Evolutionary conservation across 2,888 invertebrate genomes (phyloP).

Genomic region (Malachius bipustulatus): DNA sequence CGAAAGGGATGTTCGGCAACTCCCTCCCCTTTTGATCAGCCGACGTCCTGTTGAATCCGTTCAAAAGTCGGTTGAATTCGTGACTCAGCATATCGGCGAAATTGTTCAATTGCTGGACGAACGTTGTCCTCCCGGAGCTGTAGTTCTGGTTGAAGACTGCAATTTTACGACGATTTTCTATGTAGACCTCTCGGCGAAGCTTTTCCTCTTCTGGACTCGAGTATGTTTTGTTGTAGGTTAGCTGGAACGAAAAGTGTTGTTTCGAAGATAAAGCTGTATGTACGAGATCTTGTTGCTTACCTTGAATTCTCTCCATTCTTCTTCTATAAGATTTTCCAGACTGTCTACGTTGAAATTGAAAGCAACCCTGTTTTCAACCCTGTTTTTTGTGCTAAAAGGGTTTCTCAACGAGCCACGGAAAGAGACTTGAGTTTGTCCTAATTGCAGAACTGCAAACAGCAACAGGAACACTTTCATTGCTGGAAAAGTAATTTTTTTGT

Average conservation of each 20-base stretch:
- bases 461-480: no score
- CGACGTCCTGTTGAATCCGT: conserved; percentile 35
- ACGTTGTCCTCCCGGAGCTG: conserved; percentile 26
- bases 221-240: conserved; percentile 31
- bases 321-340: conserved; percentile 12
- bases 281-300: conserved; percentile 9
- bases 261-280: neutral
- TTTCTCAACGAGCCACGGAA: no score
- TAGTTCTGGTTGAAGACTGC: conserved; percentile 31
- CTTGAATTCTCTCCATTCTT: conserved; percentile 18
- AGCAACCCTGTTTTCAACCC: no score
- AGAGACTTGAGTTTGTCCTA: no score
- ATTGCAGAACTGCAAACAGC: no score
- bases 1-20: conserved; percentile 16
- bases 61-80: conserved; percentile 30
- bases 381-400: no score
- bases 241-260: conserved; percentile 20
- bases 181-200: conserved; percentile 31
- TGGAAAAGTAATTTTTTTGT: no score
- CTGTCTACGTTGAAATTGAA: neutral
- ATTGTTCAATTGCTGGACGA: conserved; percentile 30
- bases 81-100: conserved; percentile 32
- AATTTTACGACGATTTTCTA: conserved; percentile 33
- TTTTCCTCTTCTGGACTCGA: conserved; percentile 25
- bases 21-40: conserved; percentile 1